Base-by-base conservation (phyloP, 2,888 invertebrate genomes). In the Chrysomela aeneicollis region DNA sequence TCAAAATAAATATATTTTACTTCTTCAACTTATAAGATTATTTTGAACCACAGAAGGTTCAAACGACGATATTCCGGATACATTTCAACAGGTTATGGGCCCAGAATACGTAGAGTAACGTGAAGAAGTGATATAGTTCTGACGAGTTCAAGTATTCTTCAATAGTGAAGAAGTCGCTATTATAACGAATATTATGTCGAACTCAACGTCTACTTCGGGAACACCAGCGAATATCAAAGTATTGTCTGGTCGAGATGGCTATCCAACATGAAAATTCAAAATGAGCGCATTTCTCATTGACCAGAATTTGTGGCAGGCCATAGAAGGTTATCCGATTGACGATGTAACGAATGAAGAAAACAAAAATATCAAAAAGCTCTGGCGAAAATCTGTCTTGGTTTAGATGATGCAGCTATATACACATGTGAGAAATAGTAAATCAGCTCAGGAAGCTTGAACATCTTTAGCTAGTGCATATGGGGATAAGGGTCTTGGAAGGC, bases 401-500 rank as follows among this genome's bases (percentile, higher is more conserved):
- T 15, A 1, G 30, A 46, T 22, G 47, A 46, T 15, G n/a, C 58
- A 19, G 47, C 47, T 22, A 37, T 57, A n/a, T 9, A 46, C 30
- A 21, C 46, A 46, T 46, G 58, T 58, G 6, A 47, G 22, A 47
- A 57, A 42, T 37, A 42, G 46, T 21, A 42, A 46, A 46, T 18
- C 55, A 55, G 35, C 55, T 21, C 2, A 19, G 18, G 42, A 55
- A 42, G 55, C 21, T 18, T 55, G 42, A 5, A 12, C 9, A 19
- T 1, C 6, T 10, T 21, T 42, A 21, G 46, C 55, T 42, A 21
- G 21, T 8, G 42, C 8, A 46, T 46, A 42, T 46, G 42, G 42
- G 22, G 57, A 57, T n/a, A n/a, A n/a, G n/a, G n/a, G n/a, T n/a
- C n/a, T n/a, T n/a, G n/a, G n/a, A n/a, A n/a, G n/a, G n/a, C n/a